Evolutionary conservation across 1,140 invertebrate species (phyloP), one percentile per base, ranked within the genome.

Genomic region (Cyphomyrmex costatus): DNA sequence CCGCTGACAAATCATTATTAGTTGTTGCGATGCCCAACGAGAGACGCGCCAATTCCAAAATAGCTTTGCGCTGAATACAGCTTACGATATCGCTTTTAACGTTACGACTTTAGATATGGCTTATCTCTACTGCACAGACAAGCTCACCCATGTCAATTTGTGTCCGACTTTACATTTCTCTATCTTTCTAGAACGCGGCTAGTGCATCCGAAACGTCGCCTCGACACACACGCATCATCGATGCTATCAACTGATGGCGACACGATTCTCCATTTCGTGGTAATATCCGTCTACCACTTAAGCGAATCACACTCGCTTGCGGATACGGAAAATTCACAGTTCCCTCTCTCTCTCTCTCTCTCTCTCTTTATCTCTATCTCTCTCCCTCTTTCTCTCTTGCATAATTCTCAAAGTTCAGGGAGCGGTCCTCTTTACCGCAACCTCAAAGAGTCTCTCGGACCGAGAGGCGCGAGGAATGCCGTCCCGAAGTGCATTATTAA

Each of bases 401-500:
- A 33, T 63, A 84, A 63, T 78, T 51, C 82, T 42, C 24, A 63
- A 79, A 76, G 83, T 85, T 85, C 58, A 79, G 42, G 24, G 19
- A 51, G 14, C 49, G 12, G 21, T 79, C 24, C 61, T 70, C 51
- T 79, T 70, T 68, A 49, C 63, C 82, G 58, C 73, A 42, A 30
- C 30, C 51, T 82, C 53, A 66, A 82, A 80, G 77, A 82, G 46
- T 73, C 66, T 49, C 65, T 46, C 66, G 42, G 85, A 83, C n/a
- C 79, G 63, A 66, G 42, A 86, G 53, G 66, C 60, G 65, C 79
- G 63, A 76, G 77, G 46, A 61, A 88, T 63, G 58, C 33, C 70
- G 12, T 65, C 21, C 51, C 68, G 86, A 89, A 86, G 89, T 88
- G 82, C 82, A 88, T 90, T 90, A 90, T 90, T 90, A 90, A 90